Percentiles rank a stretch among this genome's conserved stretches.
phyloP scores from a whole-genome alignment of 2,113 vertebrate genomes.

The Fregata magnificens region DNA sequence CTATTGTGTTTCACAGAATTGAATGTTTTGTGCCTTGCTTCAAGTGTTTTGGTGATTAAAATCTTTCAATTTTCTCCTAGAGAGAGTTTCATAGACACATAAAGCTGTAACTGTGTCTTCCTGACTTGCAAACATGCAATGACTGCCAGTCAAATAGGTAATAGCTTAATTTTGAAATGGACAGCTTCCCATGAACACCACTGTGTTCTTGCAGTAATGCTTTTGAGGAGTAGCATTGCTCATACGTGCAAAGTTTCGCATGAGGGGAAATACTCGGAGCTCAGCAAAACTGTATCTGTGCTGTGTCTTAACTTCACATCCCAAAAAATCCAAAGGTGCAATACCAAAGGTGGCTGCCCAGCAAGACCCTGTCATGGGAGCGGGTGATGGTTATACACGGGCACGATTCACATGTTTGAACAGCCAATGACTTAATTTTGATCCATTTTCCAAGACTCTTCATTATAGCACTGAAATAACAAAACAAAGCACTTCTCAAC shows the following conservation, averaged over 20 bases:
- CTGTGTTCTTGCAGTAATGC: not conserved
- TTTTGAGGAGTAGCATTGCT: not conserved
- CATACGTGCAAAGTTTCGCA: not conserved
- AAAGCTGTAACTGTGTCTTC: not conserved
- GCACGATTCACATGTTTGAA: fast-evolving
- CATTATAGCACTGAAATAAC: not conserved
- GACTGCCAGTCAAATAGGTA: not conserved
- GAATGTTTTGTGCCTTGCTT: not conserved
- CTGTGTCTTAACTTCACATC: not conserved
- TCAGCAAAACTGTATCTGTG: not conserved
- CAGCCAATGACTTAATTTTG: not conserved
- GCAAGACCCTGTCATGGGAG: fast-evolving
- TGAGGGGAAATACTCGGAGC: not conserved
- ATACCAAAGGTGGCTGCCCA: not conserved
- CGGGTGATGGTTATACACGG: not conserved
- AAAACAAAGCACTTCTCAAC: not conserved
- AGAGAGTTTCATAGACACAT: not conserved
- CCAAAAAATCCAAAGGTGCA: not conserved
- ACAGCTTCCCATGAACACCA: not conserved
- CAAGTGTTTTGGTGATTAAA: not conserved
- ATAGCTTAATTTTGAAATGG: not conserved
- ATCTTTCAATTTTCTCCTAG: not conserved
- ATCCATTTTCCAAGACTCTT: not conserved
- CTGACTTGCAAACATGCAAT: not conserved
- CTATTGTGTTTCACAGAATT: not conserved